A percentile compares a stretch with the other conserved stretches of the same genome.
phyloP scores from a whole-genome alignment of 2,888 invertebrate species.

The Anthophora plumipes region DNA sequence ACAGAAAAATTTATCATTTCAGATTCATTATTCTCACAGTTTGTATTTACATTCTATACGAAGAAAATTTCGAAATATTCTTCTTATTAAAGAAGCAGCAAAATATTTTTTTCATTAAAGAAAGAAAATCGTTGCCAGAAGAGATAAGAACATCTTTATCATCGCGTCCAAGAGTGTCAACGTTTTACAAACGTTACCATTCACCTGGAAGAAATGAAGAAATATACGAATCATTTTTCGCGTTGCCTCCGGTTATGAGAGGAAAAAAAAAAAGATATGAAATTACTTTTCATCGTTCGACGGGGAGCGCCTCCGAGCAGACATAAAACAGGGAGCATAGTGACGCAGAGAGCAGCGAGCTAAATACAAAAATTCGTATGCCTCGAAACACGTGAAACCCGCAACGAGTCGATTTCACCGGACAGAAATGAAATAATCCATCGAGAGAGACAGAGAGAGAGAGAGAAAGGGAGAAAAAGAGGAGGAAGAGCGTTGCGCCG shows the following conservation, averaged over 20 bases:
- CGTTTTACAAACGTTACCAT: neutral
- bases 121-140: too few species aligned
- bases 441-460: conserved; percentile 9
- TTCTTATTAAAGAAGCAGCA: too few species aligned
- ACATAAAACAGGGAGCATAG: neutral
- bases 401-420: conserved; percentile 6
- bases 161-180: neutral
- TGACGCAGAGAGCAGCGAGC: neutral
- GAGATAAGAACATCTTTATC: too few species aligned
- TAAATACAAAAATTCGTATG: conserved; percentile 19
- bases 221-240: neutral
- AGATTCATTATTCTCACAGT: too few species aligned
- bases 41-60: too few species aligned
- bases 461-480: too few species aligned
- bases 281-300: conserved; percentile 6
- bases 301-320: too few species aligned
- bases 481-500: neutral
- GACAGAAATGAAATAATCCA: conserved; percentile 21
- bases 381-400: neutral
- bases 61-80: too few species aligned
- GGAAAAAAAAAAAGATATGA: neutral
- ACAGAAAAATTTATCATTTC: too few species aligned
- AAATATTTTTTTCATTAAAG: too few species aligned
- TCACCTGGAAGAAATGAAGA: neutral
- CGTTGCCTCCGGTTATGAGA: neutral